Base-by-base conservation (phyloP, 2,888 invertebrate species). In the Caenorhabditis sinica region DNA sequence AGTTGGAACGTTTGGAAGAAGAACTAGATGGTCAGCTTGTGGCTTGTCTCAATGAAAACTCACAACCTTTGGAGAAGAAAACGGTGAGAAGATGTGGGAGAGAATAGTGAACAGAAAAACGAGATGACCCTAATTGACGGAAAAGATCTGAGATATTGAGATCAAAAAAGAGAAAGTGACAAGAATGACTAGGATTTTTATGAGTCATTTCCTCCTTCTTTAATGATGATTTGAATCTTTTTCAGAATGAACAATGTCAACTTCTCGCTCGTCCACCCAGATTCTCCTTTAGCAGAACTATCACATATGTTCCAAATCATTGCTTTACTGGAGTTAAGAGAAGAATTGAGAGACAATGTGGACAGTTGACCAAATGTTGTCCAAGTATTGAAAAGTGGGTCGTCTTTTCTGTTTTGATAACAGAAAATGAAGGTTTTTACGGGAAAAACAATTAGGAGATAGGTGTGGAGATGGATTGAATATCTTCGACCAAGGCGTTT, bases 271-370 rank as follows among this genome's bases (percentile, higher is more conserved):
- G 63, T n/a, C 65, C 83, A 0, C 84, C 88, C 0, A 66, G 82
- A 60, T 89, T 89, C 74, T 84, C 86, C 0, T 87, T 81, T 69
- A 85, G 80, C 15, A 65, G 89, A 30, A 86, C 87, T 1, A 89
- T 90, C 40, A 83, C 88, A 9, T 88, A 89, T 80, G 87, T 89
- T 53, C 90, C 90, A 13, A 88, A 84, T 13, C 87, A 88, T 69
- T 90, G 90, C 66, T 90, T 90, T 82, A 86, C 88, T 23, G 90
- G 90, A 63, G 73, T 87, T 36, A 84, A 89, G 23, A 66, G 84
- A 40, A 74, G 90, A 43, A 65, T 87, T 13, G 87, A 87, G 36
- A 72, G 89, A 60, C 87, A 89, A 73, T 90, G 90, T 65, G 87
- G 88, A 15, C 53, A 65, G 17, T 72, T 89, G 61, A 61, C 69